Evolutionary conservation across 2,888 invertebrate genomes (phyloP).

Genomic region (Torymus texanus): DNA sequence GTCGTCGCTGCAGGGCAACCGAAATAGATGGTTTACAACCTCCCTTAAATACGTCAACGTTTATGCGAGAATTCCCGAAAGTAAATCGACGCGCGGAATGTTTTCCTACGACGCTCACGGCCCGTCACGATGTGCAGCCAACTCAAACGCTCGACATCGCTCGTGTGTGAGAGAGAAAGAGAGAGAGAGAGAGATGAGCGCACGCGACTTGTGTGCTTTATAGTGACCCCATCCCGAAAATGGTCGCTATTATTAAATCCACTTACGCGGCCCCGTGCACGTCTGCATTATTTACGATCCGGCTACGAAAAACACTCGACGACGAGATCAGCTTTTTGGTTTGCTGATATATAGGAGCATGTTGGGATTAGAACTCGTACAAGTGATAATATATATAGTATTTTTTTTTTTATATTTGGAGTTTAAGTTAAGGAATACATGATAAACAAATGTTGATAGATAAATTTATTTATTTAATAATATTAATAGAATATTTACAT

Average conservation of each 20-base stretch:
- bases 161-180: no score
- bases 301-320: conserved; percentile 48
- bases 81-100: conserved; percentile 74
- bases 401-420: no score
- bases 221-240: conserved; percentile 57
- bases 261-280: conserved; percentile 32
- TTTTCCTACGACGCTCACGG: conserved; percentile 69
- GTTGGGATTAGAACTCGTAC: no score
- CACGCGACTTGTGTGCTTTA: conserved; percentile 24
- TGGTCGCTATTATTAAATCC: conserved; percentile 60
- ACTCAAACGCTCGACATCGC: conserved; percentile 65
- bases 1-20: conserved; percentile 58
- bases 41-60: conserved; percentile 74
- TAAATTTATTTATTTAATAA: no score
- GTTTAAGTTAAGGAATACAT: no score
- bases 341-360: background rate
- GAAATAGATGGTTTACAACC: conserved; percentile 74
- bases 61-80: conserved; percentile 73
- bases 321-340: conserved; percentile 9
- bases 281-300: conserved; percentile 52
- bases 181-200: background rate
- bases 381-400: no score
- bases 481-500: no score
- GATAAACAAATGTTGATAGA: no score
- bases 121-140: conserved; percentile 67